phyloP scores from a whole-genome alignment of 2,888 invertebrate species.

The Malthinus seriepunctatus region DNA sequence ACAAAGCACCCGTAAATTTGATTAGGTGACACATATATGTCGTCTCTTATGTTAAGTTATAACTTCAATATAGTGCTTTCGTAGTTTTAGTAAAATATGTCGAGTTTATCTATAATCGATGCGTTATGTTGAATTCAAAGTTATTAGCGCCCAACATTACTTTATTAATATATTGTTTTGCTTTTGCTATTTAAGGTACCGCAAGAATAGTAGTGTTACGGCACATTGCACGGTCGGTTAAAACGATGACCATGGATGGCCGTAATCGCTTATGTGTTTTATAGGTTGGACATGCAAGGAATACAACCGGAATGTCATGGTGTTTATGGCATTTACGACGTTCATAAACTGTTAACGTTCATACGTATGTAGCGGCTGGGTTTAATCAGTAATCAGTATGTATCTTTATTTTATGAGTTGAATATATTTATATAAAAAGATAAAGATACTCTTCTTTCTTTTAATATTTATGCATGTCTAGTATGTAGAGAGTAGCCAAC shows the following conservation, averaged over 20 bases:
- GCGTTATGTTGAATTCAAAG: conserved; percentile 19
- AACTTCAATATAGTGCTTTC: conserved; percentile 42
- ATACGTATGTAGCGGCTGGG: conserved; percentile 48
- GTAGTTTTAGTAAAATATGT: conserved; percentile 22
- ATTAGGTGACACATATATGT: conserved; percentile 53
- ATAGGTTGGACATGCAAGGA: conserved; percentile 37
- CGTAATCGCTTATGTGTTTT: conserved; percentile 36
- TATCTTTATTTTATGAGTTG: conserved; percentile 51
- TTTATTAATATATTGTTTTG: conserved; percentile 34
- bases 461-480: not conserved
- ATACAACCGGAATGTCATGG: conserved; percentile 47
- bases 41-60: conserved; percentile 51
- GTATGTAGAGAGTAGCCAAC: conserved; percentile 42
- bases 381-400: conserved; percentile 54
- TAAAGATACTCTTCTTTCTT: conserved; percentile 34
- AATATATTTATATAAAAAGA: conserved; percentile 49
- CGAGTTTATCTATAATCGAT: conserved; percentile 1
- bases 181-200: conserved; percentile 37
- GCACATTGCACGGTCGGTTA: conserved; percentile 29
- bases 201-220: conserved; percentile 36
- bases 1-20: conserved; percentile 50
- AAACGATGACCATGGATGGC: conserved; percentile 31
- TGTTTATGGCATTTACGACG: conserved; percentile 53
- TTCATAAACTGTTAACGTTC: conserved; percentile 49
- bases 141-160: conserved; percentile 25